Conservation (phyloP, 2,888 invertebrate species). For the Erpobdella octoculata region DNA sequence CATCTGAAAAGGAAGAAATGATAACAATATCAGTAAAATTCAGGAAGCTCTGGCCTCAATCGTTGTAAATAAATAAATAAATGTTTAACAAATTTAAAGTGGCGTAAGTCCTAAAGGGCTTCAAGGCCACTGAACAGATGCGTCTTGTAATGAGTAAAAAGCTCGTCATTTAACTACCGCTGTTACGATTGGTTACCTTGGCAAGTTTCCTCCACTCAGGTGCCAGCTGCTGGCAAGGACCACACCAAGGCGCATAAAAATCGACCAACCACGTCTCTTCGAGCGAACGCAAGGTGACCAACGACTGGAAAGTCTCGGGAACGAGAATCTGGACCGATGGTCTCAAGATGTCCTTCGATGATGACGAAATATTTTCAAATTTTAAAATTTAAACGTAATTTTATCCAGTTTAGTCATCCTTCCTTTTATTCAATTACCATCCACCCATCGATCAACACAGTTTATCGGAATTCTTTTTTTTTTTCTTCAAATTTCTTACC, state of each 20-base stretch:
- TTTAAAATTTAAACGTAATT: neutral
- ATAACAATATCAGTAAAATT: too few species aligned
- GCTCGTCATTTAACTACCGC: too few species aligned
- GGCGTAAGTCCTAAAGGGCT: too few species aligned
- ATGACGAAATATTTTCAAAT: neutral
- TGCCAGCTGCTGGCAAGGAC: conserved; percentile 64
- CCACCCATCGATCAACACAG: neutral
- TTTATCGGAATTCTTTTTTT: too few species aligned
- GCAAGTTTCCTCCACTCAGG: conserved; percentile 65
- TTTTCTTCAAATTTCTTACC: too few species aligned
- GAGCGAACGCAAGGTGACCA: conserved; percentile 56
- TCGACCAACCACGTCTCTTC: conserved; percentile 64
- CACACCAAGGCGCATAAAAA: conserved; percentile 70
- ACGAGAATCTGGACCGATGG: conserved; percentile 60
- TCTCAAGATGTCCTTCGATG: conserved; percentile 49
- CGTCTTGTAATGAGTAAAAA: too few species aligned
- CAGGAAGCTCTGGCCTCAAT: too few species aligned
- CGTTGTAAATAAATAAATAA: neutral
- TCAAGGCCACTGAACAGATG: too few species aligned
- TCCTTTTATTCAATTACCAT: too few species aligned
- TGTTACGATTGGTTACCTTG: conserved; percentile 41
- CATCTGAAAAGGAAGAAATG: too few species aligned
- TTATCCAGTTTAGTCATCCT: neutral
- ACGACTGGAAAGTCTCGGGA: conserved; percentile 56
- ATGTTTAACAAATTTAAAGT: neutral